phyloP scores from a whole-genome alignment of 2,888 invertebrate species.

The Phengaris arion region DNA sequence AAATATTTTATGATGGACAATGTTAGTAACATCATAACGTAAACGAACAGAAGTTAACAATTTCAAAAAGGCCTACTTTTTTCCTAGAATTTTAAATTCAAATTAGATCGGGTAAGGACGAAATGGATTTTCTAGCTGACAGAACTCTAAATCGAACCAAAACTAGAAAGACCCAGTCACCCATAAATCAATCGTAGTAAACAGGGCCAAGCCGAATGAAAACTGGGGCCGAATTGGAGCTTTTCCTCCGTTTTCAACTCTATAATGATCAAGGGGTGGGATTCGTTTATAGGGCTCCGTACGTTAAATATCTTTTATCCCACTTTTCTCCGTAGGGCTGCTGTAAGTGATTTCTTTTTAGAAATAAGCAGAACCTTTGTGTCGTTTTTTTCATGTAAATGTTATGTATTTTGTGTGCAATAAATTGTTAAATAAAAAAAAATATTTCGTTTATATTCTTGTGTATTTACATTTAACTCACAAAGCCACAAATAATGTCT shows the following conservation, averaged over 20 bases:
- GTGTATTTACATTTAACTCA: too few species aligned
- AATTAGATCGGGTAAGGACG: not conserved
- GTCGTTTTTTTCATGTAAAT: too few species aligned
- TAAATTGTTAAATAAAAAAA: too few species aligned
- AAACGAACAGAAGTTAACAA: not conserved
- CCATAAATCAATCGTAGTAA: conserved; percentile 23
- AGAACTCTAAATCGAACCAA: not conserved
- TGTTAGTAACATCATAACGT: not conserved
- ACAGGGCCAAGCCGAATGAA: not conserved
- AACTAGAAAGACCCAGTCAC: conserved; percentile 6
- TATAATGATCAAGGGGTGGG: not conserved
- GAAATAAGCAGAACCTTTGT: too few species aligned
- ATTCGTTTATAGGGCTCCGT: not conserved
- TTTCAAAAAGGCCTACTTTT: not conserved
- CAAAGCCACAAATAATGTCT: too few species aligned
- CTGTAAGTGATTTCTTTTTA: too few species aligned
- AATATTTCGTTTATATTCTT: too few species aligned
- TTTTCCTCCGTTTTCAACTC: not conserved
- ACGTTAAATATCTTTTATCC: not conserved
- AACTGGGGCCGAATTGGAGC: not conserved
- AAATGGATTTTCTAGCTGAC: conserved; percentile 17
- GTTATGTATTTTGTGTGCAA: too few species aligned
- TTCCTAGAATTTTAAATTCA: not conserved
- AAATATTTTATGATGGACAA: too few species aligned
- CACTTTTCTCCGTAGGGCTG: too few species aligned